Evolutionary conservation across 1,140 invertebrate genomes (phyloP).

Genomic region (Arion vulgaris): DNA sequence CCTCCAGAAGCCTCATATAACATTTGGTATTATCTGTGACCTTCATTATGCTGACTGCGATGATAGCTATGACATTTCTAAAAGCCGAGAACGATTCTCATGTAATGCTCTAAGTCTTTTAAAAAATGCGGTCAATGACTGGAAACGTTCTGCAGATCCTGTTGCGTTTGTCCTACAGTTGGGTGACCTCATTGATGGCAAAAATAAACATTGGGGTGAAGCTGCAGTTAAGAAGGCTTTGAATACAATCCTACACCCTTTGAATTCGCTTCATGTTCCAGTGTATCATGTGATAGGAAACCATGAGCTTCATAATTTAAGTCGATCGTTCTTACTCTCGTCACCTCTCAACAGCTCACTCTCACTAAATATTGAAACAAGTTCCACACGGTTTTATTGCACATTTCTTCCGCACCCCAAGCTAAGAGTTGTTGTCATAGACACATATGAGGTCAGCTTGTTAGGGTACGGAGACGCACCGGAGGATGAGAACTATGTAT

Average conservation of each 20-base stretch:
- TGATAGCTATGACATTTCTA: slow-evolving; percentile 63
- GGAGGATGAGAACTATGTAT: slow-evolving; percentile 50
- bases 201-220: slow-evolving; percentile 46
- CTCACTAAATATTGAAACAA: slow-evolving; percentile 28
- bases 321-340: slow-evolving; percentile 49
- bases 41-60: slow-evolving; percentile 71
- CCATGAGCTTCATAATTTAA: slow-evolving; percentile 73
- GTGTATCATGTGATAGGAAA: slow-evolving; percentile 71
- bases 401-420: slow-evolving; percentile 54
- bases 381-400: slow-evolving; percentile 59
- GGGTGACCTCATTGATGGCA: slow-evolving; percentile 72
- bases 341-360: slow-evolving; percentile 44
- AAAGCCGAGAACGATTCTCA: slow-evolving; percentile 64
- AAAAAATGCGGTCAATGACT: slow-evolving; percentile 63
- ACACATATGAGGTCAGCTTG: slow-evolving; percentile 69
- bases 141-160: slow-evolving; percentile 52
- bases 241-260: slow-evolving; percentile 44
- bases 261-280: slow-evolving; percentile 50
- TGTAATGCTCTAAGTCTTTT: slow-evolving; percentile 64
- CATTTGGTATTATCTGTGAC: slow-evolving; percentile 72
- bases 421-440: slow-evolving; percentile 65
- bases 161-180: slow-evolving; percentile 70
- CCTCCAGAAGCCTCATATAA: slow-evolving; percentile 27
- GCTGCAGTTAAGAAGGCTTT: slow-evolving; percentile 33
- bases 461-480: slow-evolving; percentile 55